A percentile compares a stretch with the other conserved stretches of the same genome.
These are phyloP conservation scores for Sialia sialis DNA, from an alignment of 2,113 vertebrate genomes.

Conservation along the genomic window DNA sequence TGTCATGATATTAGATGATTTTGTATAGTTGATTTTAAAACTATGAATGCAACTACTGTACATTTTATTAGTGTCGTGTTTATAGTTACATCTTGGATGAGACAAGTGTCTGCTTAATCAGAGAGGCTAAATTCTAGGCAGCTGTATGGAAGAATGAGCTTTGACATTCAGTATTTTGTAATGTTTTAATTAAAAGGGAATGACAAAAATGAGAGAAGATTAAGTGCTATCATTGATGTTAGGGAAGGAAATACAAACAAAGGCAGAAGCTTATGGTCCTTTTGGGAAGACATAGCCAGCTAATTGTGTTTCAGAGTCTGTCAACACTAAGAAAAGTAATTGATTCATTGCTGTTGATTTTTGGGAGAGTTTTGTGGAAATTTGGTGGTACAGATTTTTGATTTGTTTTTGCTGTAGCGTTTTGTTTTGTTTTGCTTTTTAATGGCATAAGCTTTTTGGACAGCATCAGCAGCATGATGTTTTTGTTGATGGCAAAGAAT, in stretches of 20 bases:
- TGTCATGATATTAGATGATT: background rate
- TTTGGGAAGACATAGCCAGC: background rate
- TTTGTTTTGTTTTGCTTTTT: background rate
- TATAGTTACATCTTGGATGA: background rate
- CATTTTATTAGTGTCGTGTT: background rate
- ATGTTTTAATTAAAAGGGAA: background rate
- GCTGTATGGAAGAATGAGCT: background rate
- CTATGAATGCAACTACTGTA: background rate
- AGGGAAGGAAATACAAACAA: background rate
- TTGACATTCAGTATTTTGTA: background rate
- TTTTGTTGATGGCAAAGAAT: background rate
- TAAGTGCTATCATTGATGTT: background rate
- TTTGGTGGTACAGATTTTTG: background rate
- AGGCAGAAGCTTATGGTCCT: background rate
- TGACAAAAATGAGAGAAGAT: background rate
- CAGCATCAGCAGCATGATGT: background rate
- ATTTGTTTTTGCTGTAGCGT: background rate
- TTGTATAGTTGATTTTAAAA: background rate
- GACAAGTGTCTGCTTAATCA: background rate
- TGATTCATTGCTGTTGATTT: background rate
- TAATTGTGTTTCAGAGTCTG: background rate
- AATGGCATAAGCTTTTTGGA: background rate
- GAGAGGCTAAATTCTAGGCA: background rate
- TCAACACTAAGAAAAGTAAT: background rate
- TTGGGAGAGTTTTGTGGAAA: accelerated